Evolutionary conservation across 2,888 invertebrate species (phyloP).

Genomic region (Diarsia rubi): DNA sequence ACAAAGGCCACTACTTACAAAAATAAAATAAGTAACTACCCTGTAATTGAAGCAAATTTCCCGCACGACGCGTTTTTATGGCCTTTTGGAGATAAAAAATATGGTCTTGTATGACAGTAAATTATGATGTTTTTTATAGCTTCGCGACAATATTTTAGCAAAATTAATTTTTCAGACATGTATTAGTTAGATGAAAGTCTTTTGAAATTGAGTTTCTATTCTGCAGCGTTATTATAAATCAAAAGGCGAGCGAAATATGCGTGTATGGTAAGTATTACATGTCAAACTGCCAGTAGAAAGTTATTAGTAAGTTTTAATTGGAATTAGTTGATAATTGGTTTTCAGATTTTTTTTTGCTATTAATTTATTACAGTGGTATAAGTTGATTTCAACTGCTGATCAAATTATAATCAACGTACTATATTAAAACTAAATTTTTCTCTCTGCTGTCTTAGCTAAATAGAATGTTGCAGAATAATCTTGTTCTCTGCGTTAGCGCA

Average conservation of each 20-base stretch:
- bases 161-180: constrained; percentile 55
- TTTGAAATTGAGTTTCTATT: constrained; percentile 36
- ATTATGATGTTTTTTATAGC: constrained; percentile 38
- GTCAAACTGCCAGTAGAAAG: not conserved
- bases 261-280: not conserved
- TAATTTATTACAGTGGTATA: not conserved
- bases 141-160: constrained; percentile 46
- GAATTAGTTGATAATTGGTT: not conserved
- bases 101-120: constrained; percentile 37
- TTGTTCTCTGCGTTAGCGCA: not conserved
- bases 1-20: not conserved
- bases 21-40: constrained; percentile 17
- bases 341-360: not conserved
- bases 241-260: not conserved
- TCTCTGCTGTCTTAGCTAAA: not conserved
- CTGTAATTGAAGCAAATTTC: constrained; percentile 45
- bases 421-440: not conserved
- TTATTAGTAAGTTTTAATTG: not conserved
- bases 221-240: not conserved
- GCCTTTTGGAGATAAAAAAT: constrained; percentile 38
- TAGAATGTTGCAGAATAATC: not conserved
- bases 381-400: not conserved
- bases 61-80: constrained; percentile 32
- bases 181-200: constrained; percentile 23
- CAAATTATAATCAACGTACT: not conserved